Conservation (phyloP, 1,140 invertebrate species). For the Drosophila sp. region DNA sequence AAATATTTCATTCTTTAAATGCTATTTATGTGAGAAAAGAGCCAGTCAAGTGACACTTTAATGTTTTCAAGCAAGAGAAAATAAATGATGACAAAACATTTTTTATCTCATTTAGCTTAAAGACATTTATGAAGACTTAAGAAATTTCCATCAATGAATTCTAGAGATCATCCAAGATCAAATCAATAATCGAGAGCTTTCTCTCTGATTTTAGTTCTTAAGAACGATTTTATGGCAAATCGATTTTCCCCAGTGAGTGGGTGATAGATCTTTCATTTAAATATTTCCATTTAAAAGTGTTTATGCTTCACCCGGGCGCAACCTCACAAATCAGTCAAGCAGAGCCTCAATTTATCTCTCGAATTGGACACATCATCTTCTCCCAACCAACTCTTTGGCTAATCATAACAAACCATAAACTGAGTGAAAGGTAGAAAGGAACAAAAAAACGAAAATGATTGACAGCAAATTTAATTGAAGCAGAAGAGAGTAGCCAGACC, state of each 20-base stretch:
- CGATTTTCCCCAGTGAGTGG: background rate
- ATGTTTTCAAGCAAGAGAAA: too few relatives aligned
- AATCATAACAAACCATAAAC: constrained; percentile 67
- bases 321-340: constrained; percentile 32
- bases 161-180: too few relatives aligned
- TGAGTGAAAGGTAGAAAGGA: constrained; percentile 29
- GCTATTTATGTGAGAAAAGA: too few relatives aligned
- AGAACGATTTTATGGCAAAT: background rate
- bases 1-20: too few relatives aligned
- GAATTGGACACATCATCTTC: constrained; percentile 26
- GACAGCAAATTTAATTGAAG: constrained; percentile 75
- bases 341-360: constrained; percentile 43
- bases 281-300: constrained; percentile 6
- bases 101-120: too few relatives aligned
- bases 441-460: constrained; percentile 50
- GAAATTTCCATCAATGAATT: too few relatives aligned
- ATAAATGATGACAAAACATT: too few relatives aligned
- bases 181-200: background rate
- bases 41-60: too few relatives aligned
- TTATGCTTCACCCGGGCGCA: background rate
- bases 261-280: background rate
- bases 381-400: constrained; percentile 31
- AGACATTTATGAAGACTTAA: too few relatives aligned
- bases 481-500: constrained; percentile 39
- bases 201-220: background rate